Evolutionary conservation across 2,888 invertebrate species (phyloP).

Genomic region (Lumbricus terrestris): DNA sequence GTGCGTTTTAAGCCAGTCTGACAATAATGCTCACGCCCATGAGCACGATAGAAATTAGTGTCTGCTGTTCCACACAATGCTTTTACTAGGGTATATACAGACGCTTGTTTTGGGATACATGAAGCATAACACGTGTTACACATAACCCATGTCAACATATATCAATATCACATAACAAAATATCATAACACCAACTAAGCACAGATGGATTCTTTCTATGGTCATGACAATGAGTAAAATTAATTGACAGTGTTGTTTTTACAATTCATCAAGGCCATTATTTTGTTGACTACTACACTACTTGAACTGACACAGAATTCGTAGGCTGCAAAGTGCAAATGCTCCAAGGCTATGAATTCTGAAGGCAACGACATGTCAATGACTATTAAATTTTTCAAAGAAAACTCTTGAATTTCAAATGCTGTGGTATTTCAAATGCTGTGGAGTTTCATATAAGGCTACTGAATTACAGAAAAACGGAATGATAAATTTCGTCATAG

Average conservation of each 20-base stretch:
- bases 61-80: background rate
- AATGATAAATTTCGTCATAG: no score
- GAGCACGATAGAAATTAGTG: background rate
- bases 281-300: background rate
- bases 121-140: background rate
- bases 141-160: background rate
- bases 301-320: background rate
- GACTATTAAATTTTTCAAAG: background rate
- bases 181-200: background rate
- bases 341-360: background rate
- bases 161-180: constrained; percentile 3
- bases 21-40: background rate
- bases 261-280: background rate
- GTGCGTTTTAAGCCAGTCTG: background rate
- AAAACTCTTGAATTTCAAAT: background rate
- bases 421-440: background rate
- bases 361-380: background rate
- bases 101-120: background rate
- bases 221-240: background rate
- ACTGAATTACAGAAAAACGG: background rate
- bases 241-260: background rate
- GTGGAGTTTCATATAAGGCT: background rate
- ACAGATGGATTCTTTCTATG: background rate
- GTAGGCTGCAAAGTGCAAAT: background rate
- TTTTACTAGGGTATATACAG: background rate